These are phyloP conservation scores for Aeoliscus strigatus DNA, from an alignment of 2,797 vertebrate genomes.

Conservation along the genomic window DNA sequence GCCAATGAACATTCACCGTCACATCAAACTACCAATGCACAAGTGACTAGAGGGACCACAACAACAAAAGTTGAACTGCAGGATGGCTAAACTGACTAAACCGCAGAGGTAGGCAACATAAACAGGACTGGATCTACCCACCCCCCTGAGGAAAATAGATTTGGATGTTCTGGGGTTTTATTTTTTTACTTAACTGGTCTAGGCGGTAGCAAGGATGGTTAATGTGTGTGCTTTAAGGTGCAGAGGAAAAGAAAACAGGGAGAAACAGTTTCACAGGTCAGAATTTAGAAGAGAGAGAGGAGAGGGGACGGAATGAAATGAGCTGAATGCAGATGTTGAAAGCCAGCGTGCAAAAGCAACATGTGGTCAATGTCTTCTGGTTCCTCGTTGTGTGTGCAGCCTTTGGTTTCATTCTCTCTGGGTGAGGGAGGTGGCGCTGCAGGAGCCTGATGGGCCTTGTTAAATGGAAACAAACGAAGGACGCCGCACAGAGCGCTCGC, in stretches of 20 bases:
- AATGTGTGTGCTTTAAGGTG: constrained; percentile 99
- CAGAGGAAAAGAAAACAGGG: constrained; percentile 88
- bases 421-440: constrained; percentile 11
- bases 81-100: constrained; percentile 11
- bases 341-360: constrained; percentile 81
- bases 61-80: constrained; percentile 70
- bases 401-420: constrained; percentile 46
- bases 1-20: constrained; percentile 75
- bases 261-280: constrained; percentile 97
- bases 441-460: too few relatives aligned
- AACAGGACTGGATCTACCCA: constrained; percentile 34
- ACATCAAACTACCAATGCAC: constrained; percentile 81
- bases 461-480: too few relatives aligned
- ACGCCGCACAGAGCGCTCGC: too few relatives aligned
- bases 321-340: constrained; percentile 88
- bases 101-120: constrained; percentile 19
- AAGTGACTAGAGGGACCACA: constrained; percentile 75
- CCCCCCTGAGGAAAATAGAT: constrained; percentile 37
- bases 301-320: constrained; percentile 56
- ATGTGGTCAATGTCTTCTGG: neutral
- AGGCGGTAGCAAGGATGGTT: constrained; percentile 99
- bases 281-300: constrained; percentile 76
- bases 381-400: constrained; percentile 55
- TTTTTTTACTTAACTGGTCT: constrained; percentile 99
- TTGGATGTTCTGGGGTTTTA: constrained; percentile 59